A percentile compares a stretch with the other conserved stretches of the same genome.
These are phyloP conservation scores for Drosophila ambigua DNA, from an alignment of 1,140 invertebrate genomes.

Conservation along the genomic window DNA sequence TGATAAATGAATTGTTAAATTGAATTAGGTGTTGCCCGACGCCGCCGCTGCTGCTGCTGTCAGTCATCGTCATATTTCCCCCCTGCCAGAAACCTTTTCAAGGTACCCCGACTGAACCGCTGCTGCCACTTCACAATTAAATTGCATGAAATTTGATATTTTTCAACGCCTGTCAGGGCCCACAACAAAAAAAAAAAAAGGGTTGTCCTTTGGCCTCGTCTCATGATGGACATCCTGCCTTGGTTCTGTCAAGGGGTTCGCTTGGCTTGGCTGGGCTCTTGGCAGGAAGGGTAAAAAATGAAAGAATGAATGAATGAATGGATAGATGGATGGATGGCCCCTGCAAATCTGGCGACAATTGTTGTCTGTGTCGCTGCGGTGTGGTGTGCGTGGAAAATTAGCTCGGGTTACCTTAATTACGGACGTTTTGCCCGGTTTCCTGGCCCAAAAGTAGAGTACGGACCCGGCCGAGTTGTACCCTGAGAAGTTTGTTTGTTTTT, in stretches of 20 bases:
- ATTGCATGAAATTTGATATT: conserved; percentile 82
- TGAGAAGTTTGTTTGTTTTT: conserved; percentile 58
- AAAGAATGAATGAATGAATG: background rate
- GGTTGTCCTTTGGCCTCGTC: conserved; percentile 45
- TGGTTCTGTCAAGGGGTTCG: conserved; percentile 13
- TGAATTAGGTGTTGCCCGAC: conserved; percentile 78
- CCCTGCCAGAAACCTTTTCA: conserved; percentile 19
- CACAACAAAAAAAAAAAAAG: conserved; percentile 58
- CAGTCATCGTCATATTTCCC: conserved; percentile 65
- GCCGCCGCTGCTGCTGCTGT: conserved; percentile 50
- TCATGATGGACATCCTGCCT: conserved; percentile 51
- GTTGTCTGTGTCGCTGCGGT: conserved; percentile 36
- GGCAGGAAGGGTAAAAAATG: too few species aligned
- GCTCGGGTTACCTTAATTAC: conserved; percentile 75
- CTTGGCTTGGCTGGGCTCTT: background rate
- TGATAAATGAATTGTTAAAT: conserved; percentile 83
- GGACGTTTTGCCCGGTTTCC: conserved; percentile 33
- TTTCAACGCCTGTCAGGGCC: conserved; percentile 62
- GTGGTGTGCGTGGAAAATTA: conserved; percentile 59
- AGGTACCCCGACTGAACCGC: conserved; percentile 28
- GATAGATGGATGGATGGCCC: background rate
- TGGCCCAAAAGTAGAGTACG: background rate
- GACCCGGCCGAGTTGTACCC: background rate
- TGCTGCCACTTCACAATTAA: conserved; percentile 72
- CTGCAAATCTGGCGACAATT: conserved; percentile 54